These are phyloP conservation scores for Microctonus hyperodae DNA, from an alignment of 2,888 invertebrate species.

Conservation along the genomic window DNA sequence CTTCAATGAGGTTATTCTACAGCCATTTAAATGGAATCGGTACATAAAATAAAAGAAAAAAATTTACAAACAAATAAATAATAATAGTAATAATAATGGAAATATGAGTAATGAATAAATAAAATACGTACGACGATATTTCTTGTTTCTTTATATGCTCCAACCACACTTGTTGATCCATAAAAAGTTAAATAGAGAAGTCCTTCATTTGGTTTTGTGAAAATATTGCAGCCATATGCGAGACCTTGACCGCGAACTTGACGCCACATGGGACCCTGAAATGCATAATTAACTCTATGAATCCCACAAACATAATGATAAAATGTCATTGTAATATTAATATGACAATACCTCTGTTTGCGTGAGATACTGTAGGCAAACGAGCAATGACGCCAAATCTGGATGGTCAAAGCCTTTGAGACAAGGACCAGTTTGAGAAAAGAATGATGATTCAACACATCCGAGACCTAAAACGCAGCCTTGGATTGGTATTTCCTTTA, in stretches of 20 bases:
- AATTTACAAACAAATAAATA: neutral
- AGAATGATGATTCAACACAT: constrained; percentile 80
- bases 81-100: neutral
- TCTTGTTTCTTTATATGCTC: constrained; percentile 81
- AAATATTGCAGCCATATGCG: constrained; percentile 80
- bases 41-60: constrained; percentile 4
- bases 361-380: constrained; percentile 85
- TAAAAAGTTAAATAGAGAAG: constrained; percentile 76
- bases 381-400: constrained; percentile 76
- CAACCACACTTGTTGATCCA: constrained; percentile 79
- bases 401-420: constrained; percentile 70
- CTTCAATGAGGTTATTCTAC: constrained; percentile 71
- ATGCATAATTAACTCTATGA: constrained; percentile 12
- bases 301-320: neutral
- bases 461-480: constrained; percentile 82
- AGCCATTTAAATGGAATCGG: constrained; percentile 14
- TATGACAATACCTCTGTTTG: constrained; percentile 78
- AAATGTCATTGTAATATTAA: neutral
- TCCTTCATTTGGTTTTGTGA: constrained; percentile 72
- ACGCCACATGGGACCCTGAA: constrained; percentile 88
- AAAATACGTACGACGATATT: constrained; percentile 71
- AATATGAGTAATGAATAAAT: too few relatives aligned
- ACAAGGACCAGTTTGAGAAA: constrained; percentile 73
- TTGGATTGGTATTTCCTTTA: constrained; percentile 59
- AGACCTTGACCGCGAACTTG: constrained; percentile 86